Evolutionary conservation across 2,113 vertebrate species (phyloP).

Genomic region (Dromaius novaehollandiae): DNA sequence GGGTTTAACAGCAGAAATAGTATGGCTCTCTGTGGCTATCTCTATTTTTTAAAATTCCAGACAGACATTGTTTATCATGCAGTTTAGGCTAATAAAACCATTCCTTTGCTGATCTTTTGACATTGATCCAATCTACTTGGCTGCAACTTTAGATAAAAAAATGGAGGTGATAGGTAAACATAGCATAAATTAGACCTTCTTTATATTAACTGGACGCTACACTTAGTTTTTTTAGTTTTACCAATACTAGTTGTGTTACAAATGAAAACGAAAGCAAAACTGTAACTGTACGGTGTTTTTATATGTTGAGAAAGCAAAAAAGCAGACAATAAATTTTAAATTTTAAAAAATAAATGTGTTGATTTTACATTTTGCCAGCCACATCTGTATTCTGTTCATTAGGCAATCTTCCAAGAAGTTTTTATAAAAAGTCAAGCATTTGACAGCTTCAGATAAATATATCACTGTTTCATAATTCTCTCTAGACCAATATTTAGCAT

Average conservation of each 20-base stretch:
- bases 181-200: neutral
- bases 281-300: neutral
- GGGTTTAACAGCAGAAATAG: neutral
- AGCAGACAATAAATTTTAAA: neutral
- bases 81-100: fast-evolving
- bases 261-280: neutral
- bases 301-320: neutral
- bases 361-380: neutral
- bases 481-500: neutral
- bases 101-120: neutral
- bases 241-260: fast-evolving
- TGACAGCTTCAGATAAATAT: neutral
- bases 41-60: neutral
- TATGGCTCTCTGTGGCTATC: too few species aligned
- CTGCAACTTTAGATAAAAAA: neutral
- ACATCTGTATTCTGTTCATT: neutral
- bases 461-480: neutral
- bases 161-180: fast-evolving
- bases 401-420: neutral
- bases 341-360: neutral
- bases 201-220: neutral
- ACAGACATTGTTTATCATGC: neutral
- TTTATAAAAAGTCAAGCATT: neutral
- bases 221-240: neutral
- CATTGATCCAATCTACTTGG: neutral